Conservation (phyloP, 2,888 invertebrate genomes). For the Rhingia campestris region DNA sequence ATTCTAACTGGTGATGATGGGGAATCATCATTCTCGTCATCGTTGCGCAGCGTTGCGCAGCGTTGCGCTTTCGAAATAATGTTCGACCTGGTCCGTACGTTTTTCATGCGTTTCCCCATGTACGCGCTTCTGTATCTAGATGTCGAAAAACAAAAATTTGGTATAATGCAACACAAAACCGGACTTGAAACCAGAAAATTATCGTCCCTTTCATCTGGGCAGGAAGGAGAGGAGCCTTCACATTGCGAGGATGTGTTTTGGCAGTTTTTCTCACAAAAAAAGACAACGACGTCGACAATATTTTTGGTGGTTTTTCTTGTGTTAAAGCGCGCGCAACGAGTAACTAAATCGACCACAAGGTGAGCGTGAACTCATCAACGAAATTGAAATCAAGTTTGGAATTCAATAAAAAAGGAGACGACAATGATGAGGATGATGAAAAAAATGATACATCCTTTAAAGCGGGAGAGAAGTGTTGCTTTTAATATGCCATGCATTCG, state of each 20-base stretch:
- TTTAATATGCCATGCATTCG: conserved; percentile 69
- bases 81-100: conserved; percentile 49
- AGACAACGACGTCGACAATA: neutral
- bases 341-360: conserved; percentile 72
- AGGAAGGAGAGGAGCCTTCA: neutral
- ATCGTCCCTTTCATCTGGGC: conserved; percentile 68
- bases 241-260: conserved; percentile 48
- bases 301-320: conserved; percentile 53
- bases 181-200: conserved; percentile 72
- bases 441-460: conserved; percentile 41
- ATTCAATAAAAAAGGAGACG: conserved; percentile 60
- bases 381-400: conserved; percentile 72
- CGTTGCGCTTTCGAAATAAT: conserved; percentile 9
- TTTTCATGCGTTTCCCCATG: conserved; percentile 70
- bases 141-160: conserved; percentile 41
- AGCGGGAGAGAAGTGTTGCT: conserved; percentile 53
- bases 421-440: conserved; percentile 6
- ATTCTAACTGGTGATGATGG: conserved; percentile 35
- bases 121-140: conserved; percentile 32
- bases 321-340: conserved; percentile 70
- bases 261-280: conserved; percentile 57
- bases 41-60: neutral
- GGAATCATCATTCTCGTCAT: conserved; percentile 45
- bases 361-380: conserved; percentile 72
- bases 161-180: conserved; percentile 68